A percentile compares a stretch with the other conserved stretches of the same genome.
phyloP scores from a whole-genome alignment of 2,797 vertebrate species.

The Cirrhinus mrigala region DNA sequence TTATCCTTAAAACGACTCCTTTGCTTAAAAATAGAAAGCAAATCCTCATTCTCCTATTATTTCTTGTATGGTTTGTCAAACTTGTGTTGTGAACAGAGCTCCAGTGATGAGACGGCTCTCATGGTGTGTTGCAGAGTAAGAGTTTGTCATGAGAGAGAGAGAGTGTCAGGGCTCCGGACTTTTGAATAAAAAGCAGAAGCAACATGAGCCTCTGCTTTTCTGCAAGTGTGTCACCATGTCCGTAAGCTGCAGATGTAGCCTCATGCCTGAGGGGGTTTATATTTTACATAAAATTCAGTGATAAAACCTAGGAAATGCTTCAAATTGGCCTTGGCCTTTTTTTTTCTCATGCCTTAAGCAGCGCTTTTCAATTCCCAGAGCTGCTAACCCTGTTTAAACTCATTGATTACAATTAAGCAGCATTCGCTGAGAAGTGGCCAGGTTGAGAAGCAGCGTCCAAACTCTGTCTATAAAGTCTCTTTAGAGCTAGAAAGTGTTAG shows the following conservation, averaged over 20 bases:
- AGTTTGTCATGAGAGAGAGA: constrained; percentile 21
- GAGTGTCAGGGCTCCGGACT: not conserved
- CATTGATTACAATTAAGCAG: constrained; percentile 23
- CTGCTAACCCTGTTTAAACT: constrained; percentile 40
- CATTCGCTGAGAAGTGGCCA: not conserved
- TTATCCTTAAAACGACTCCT: not conserved
- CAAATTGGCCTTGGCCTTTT: not conserved
- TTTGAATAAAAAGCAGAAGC: constrained; percentile 17
- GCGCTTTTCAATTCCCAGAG: not conserved
- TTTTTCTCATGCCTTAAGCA: constrained; percentile 6
- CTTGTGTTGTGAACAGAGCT: not conserved
- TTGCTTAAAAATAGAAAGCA: not conserved
- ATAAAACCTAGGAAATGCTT: not conserved
- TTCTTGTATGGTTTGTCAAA: not conserved
- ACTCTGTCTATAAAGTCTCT: not conserved
- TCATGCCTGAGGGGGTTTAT: not conserved
- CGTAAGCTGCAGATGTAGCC: not conserved
- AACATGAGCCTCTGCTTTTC: constrained; percentile 9
- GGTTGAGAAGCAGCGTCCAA: not conserved
- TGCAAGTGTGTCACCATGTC: constrained; percentile 26
- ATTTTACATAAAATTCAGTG: not conserved
- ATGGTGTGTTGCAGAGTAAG: constrained; percentile 8
- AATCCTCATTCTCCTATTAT: not conserved
- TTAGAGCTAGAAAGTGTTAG: constrained; percentile 17
- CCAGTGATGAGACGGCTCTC: not conserved